A percentile compares a stretch with the other conserved stretches of the same genome.
Evolutionary conservation across 2,113 vertebrate species (phyloP).

Genomic region (Willisornis vidua): DNA sequence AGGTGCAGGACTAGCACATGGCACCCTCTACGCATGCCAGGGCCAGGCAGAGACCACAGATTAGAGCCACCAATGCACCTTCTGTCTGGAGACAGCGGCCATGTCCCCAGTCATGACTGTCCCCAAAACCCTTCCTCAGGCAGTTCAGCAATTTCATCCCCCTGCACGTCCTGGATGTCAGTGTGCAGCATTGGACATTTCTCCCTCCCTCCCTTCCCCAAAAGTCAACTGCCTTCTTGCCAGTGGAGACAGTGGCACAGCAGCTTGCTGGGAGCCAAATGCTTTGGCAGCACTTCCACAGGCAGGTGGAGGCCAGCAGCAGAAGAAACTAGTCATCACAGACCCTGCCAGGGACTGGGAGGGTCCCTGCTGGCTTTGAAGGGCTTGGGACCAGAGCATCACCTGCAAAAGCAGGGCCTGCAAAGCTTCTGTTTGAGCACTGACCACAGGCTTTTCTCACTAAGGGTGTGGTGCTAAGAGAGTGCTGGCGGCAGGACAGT

Average conservation of each 20-base stretch:
- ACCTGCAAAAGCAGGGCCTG: neutral
- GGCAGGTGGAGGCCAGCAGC: neutral
- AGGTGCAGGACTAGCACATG: rapidly evolving
- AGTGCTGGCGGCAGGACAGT: neutral
- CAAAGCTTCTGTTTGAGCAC: neutral
- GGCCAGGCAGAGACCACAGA: neutral
- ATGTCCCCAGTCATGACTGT: rapidly evolving
- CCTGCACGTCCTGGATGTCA: neutral
- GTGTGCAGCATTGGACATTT: neutral
- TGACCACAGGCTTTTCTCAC: neutral
- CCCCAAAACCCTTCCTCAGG: neutral
- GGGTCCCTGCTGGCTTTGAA: neutral
- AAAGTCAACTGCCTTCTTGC: neutral
- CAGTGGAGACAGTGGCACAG: neutral
- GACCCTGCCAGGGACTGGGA: neutral
- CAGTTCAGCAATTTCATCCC: neutral
- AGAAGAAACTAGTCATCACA: rapidly evolving
- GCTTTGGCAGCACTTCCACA: neutral
- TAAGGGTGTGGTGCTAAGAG: neutral
- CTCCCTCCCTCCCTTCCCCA: neutral
- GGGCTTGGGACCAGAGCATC: neutral
- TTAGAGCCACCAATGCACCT: neutral
- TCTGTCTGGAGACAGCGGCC: rapidly evolving
- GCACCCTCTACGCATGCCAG: neutral
- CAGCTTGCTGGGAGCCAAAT: neutral